phyloP scores from a whole-genome alignment of 2,797 vertebrate genomes.

The Thalassophryne amazonica region DNA sequence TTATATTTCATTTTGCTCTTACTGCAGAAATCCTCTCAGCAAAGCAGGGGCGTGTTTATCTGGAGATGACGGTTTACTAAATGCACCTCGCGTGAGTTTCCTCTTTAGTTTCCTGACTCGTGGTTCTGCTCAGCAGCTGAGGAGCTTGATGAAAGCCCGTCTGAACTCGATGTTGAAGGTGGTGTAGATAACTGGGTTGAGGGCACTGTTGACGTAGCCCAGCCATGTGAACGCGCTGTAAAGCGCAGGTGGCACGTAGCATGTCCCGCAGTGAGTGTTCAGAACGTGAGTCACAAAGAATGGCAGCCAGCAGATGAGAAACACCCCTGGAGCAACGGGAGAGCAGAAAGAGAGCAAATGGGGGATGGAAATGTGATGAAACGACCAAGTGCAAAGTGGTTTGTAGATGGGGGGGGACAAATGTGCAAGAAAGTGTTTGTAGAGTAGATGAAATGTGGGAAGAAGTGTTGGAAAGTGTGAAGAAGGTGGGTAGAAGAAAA shows the following conservation, averaged over 20 bases:
- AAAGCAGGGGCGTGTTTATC: background rate
- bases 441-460: background rate
- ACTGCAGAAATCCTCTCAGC: background rate
- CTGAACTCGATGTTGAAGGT: constrained; percentile 94
- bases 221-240: constrained; percentile 95
- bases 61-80: constrained; percentile 14
- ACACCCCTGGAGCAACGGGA: constrained; percentile 80
- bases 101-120: constrained; percentile 29
- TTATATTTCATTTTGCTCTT: background rate
- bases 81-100: constrained; percentile 2
- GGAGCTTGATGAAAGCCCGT: constrained; percentile 93
- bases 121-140: constrained; percentile 82
- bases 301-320: constrained; percentile 95
- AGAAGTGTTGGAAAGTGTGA: background rate
- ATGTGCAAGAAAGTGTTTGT: background rate
- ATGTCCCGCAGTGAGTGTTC: constrained; percentile 89
- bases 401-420: background rate
- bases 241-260: constrained; percentile 82
- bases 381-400: background rate
- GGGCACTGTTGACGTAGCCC: constrained; percentile 91
- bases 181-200: constrained; percentile 94
- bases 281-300: constrained; percentile 95
- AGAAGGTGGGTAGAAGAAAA: background rate
- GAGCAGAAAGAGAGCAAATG: background rate
- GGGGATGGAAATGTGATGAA: background rate